Base-by-base conservation (phyloP, 2,888 invertebrate genomes). In the Papilio gigon region DNA sequence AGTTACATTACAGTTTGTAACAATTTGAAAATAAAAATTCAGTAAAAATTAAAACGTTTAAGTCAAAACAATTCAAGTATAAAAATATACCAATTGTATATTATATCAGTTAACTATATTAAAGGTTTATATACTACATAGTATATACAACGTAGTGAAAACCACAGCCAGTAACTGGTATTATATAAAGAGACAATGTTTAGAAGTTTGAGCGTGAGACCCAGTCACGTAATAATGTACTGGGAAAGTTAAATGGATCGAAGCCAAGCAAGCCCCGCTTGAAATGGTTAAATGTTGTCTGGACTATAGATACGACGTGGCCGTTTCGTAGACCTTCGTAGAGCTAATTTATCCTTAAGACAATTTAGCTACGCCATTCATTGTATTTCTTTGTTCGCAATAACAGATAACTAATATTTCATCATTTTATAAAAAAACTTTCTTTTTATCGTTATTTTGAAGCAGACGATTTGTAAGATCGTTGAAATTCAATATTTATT, bases 231-330 rank as follows among this genome's bases (percentile, higher is more conserved):
- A 47, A 35, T 50, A 66, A 59, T 60, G 37, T 37, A 60, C 60
- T 47, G 33, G 25, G 66, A 60, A 60, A 66, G 59, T 66, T 66
- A 60, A 66, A 66, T 66, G 66, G 60, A 60, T 50, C 47, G 47
- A 50, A 50, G 66, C 35, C 33, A 59, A 59, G 44, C 35, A 59
- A 59, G 17, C 42, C 47, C 33, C 47, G 35, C 50, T 50, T 50
- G 33, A 37, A 37, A 30, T 66, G 44, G 58, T 65, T 30, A 47
- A 59, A 56, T 44, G 33, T 65, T 58, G 59, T 22, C 37, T 40
- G 20, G 25, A 8, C 25, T 11, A n/a, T 61, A 40, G 20, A 25
- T 61, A n/a, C 37, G 8, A 37, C 5, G 14, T 40, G 50, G 33
- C 37, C 17, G 37, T 64, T 37, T 37, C 27, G 25, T 64, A 27